Percentiles rank a stretch among this genome's conserved stretches.
Conservation (phyloP, 2,113 vertebrate genomes). For the Anolis carolinensis region DNA sequence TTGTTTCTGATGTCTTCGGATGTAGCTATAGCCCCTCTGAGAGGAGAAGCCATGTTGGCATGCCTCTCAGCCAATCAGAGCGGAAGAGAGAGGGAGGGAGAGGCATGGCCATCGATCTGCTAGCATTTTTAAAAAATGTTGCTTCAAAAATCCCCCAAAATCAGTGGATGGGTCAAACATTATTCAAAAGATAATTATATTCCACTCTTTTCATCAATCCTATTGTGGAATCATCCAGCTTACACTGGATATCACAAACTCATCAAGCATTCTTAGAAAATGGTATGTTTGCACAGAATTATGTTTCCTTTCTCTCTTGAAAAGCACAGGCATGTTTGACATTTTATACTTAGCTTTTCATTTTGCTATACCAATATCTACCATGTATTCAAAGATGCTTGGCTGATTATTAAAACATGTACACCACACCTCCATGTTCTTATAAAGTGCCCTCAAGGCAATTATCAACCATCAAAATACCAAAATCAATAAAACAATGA, state of each 20-base stretch:
- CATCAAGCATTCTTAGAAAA: background rate
- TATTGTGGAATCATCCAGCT: background rate
- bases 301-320: background rate
- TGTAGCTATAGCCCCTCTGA: no score
- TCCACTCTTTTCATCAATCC: background rate
- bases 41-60: no score
- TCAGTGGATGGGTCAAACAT: no score
- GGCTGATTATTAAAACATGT: background rate
- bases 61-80: no score
- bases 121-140: no score
- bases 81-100: no score
- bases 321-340: background rate
- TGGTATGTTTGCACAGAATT: background rate
- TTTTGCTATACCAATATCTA: background rate
- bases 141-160: no score
- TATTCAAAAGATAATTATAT: background rate
- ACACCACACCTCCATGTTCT: background rate
- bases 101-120: no score
- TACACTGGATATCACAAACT: background rate
- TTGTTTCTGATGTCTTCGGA: no score
- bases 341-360: background rate
- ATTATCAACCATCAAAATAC: background rate
- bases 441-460: background rate
- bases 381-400: background rate
- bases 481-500: background rate